Evolutionary conservation across 1,140 invertebrate species (phyloP), one percentile per base, ranked within the genome.

Genomic region (Musca vetustissima): DNA sequence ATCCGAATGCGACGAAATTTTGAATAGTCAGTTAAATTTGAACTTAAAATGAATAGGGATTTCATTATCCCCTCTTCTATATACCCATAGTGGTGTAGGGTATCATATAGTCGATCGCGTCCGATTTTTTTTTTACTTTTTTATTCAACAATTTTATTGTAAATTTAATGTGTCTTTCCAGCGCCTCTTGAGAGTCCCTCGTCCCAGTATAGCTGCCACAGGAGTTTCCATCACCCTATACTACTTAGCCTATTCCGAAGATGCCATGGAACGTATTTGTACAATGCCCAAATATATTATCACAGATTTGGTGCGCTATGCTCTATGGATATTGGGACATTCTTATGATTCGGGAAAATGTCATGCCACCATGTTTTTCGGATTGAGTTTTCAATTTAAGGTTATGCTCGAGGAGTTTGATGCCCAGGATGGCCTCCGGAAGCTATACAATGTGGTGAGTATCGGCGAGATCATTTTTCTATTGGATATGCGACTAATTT

Each of bases 291-390:
- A 94, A 73, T 86, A 88, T 70, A 87, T 93, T 1, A 87, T 97
- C 9, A 86, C 87, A 2, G 90, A 93, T 76, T 82, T 97, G 24
- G 93, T 96, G 15, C 90, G 88, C 86, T 93, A 98, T 82, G 91
- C 92, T 0, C 83, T 98, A 1, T 98, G 96, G 96, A 84, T 98
- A 24, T 81, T 99, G 28, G 96, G 98, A 78, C 95, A 95, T 76
- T 97, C 95, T 21, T 96, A 99, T 79, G 94, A 97, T 83, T 98
- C 95, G 0, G 96, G 96, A 43, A 86, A 95, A 70, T 97, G 95
- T 78, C 95, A 98, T 84, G 95, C 96, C 1, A 95, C 95, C 13
- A 98, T 98, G 95, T 99, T 98, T 82, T 98, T 98, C 81, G 92
- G 93, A 0, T 86, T 97, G 66, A 92, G 93, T 7, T 98, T 98